These are phyloP conservation scores for Heliconius aoede DNA, from an alignment of 2,888 invertebrate species.

Conservation along the genomic window DNA sequence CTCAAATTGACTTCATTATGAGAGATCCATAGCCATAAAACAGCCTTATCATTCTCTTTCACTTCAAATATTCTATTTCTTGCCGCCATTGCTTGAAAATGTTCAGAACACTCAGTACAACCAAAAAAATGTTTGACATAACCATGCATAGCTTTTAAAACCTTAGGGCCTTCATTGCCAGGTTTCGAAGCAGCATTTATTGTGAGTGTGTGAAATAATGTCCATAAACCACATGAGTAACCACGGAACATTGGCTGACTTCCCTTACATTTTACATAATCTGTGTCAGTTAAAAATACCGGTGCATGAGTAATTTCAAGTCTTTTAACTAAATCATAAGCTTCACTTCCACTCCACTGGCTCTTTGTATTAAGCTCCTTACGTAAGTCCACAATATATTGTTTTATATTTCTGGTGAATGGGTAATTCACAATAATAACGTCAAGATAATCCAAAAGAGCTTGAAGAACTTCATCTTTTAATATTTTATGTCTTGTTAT, in stretches of 20 bases:
- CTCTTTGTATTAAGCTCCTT: constrained; percentile 78
- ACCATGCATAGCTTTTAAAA: constrained; percentile 92
- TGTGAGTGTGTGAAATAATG: constrained; percentile 95
- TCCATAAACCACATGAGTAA: constrained; percentile 98
- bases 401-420: constrained; percentile 86
- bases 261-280: constrained; percentile 92
- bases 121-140: constrained; percentile 97
- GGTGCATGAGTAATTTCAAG: constrained; percentile 82
- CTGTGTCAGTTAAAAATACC: constrained; percentile 79
- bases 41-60: constrained; percentile 87
- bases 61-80: constrained; percentile 88
- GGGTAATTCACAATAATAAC: constrained; percentile 92
- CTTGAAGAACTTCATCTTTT: constrained; percentile 87
- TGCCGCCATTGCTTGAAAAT: constrained; percentile 94
- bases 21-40: constrained; percentile 96
- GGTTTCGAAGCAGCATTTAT: constrained; percentile 87
- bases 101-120: constrained; percentile 94
- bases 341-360: constrained; percentile 84
- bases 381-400: constrained; percentile 85
- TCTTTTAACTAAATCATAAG: constrained; percentile 81
- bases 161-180: constrained; percentile 85
- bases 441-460: constrained; percentile 89
- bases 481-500: constrained; percentile 88
- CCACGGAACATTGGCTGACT: constrained; percentile 90
- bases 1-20: constrained; percentile 97